Base-by-base conservation (phyloP, 2,888 invertebrate species). In the Oligia strigilis region DNA sequence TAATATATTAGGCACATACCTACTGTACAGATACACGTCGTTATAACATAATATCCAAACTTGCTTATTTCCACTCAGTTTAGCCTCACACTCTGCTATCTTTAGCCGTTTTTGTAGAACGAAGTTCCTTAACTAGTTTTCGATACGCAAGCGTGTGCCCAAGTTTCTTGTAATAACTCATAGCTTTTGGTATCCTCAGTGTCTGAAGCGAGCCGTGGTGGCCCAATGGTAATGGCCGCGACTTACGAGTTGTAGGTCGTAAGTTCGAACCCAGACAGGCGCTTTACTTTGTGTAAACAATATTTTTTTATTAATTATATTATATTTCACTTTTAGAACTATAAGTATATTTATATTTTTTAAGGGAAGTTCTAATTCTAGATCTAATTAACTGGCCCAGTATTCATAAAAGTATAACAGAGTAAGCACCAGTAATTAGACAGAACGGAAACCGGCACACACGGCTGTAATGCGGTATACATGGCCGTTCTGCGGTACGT, bases 51-150 rank as follows among this genome's bases (percentile, higher is more conserved):
- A 60, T 29, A n/a, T n/a, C n/a, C n/a, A n/a, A n/a, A n/a, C 19
- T 40, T 46, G 40, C 43, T 62, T 6, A 6, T 40, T 78, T 78
- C 43, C 29, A 73, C 49, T 29, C 9, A 23, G 69, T 78, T 65
- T 40, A 43, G 17, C 23, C 9, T 40, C 11, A 49, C 43, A 62
- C 62, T 77, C 1, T 14, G 29, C 6, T 55, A 75, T 58, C 49
- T 64, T 36, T 29, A 72, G 29, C 17, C 55, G 46, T 78, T 71
- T 78, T 73, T 83, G 40, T 49, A 36, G 36, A 64, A 52, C 29
- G 23, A 40, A 72, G 60, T 71, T 83, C 13, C 52, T 1, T 55
- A 40, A 79, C 70, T 55, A 71, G 70, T 78, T 73, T 83, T 71
- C 83, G 73, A 71, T 79, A 83, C 23, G 29, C 5, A 29, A 71